Conservation (phyloP, 2,888 invertebrate species). For the Osmoderma eremita region DNA sequence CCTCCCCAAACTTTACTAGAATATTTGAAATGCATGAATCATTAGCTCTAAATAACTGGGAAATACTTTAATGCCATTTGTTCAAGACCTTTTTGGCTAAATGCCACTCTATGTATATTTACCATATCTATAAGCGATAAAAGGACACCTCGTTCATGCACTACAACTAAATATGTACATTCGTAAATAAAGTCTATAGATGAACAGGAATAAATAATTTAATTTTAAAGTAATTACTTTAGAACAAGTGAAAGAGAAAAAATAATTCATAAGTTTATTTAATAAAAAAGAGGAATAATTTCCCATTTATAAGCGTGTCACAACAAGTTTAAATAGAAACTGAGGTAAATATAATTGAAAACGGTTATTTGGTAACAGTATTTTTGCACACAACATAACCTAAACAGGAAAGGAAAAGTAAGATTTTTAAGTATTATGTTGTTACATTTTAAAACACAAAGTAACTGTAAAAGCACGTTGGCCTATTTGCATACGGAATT, state of each 20-base stretch:
- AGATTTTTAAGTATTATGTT: background rate
- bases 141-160: too few species aligned
- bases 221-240: too few species aligned
- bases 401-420: background rate
- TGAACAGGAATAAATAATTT: too few species aligned
- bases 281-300: too few species aligned
- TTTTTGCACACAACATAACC: slow-evolving; percentile 25
- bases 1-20: too few species aligned
- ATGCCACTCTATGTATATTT: background rate
- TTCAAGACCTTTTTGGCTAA: background rate
- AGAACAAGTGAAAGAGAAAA: too few species aligned
- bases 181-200: too few species aligned
- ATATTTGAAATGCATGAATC: slow-evolving; percentile 8
- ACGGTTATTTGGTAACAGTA: slow-evolving; percentile 28
- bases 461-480: slow-evolving; percentile 1
- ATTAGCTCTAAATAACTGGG: background rate
- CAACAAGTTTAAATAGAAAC: background rate
- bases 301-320: background rate
- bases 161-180: too few species aligned
- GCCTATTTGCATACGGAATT: background rate
- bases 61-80: background rate
- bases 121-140: too few species aligned
- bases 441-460: slow-evolving; percentile 8
- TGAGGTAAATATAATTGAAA: slow-evolving; percentile 23
- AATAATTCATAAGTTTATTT: too few species aligned